These are phyloP conservation scores for Xenops minutus DNA, from an alignment of 2,797 vertebrate genomes.

Conservation along the genomic window DNA sequence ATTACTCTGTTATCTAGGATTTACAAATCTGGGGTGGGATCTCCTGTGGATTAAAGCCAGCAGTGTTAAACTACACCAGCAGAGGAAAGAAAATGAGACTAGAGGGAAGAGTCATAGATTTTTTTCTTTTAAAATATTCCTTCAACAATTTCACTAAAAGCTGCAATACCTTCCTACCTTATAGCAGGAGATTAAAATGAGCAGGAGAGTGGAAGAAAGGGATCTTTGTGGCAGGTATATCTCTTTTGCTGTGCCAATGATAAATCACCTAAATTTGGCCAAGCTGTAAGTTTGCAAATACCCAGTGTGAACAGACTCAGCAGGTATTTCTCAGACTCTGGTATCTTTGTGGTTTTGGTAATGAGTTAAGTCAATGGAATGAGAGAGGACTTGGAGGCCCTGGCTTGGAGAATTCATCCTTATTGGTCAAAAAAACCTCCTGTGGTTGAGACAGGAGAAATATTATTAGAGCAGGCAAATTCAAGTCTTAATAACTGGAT, in stretches of 20 bases:
- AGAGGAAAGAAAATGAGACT: background rate
- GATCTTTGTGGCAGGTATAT: background rate
- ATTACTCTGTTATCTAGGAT: background rate
- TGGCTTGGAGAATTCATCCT: background rate
- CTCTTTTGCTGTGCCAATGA: background rate
- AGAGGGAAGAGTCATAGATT: background rate
- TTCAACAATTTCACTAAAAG: background rate
- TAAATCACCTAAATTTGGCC: background rate
- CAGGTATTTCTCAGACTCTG: background rate
- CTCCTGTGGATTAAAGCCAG: background rate
- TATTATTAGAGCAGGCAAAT: background rate
- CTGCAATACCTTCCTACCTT: background rate
- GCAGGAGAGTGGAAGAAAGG: background rate
- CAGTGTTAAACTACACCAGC: background rate
- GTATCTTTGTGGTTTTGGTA: background rate
- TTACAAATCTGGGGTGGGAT: background rate
- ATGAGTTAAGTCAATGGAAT: background rate
- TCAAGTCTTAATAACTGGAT: background rate
- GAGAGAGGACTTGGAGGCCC: background rate
- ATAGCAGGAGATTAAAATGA: background rate
- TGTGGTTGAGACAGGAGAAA: background rate
- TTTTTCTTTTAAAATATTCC: background rate
- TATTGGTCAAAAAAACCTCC: background rate
- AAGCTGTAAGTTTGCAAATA: background rate
- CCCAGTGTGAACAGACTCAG: background rate